These are phyloP conservation scores for Gambusia yucatana DNA, from an alignment of 2,797 vertebrate genomes.

Conservation along the genomic window DNA sequence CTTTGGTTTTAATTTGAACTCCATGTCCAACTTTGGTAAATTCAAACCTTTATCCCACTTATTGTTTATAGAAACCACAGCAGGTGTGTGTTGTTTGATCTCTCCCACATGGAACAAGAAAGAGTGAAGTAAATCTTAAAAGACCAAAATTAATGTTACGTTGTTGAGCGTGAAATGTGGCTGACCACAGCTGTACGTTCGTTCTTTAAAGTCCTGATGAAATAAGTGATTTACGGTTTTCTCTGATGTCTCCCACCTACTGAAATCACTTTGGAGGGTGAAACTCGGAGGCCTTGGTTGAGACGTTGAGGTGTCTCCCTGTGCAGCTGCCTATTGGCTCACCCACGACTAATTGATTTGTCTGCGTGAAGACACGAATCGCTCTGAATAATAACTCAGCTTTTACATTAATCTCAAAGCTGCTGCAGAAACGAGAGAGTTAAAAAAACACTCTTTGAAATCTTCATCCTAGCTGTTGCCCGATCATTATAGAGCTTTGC, in stretches of 20 bases:
- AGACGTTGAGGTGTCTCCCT: not conserved
- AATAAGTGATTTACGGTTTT: not conserved
- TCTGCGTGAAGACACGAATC: not conserved
- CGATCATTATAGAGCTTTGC: too few species aligned
- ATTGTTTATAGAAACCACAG: not conserved
- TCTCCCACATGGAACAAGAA: not conserved
- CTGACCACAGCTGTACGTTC: not conserved
- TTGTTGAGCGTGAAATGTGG: not conserved
- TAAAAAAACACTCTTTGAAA: not conserved
- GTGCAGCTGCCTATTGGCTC: not conserved
- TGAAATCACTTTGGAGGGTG: not conserved
- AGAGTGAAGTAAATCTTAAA: not conserved
- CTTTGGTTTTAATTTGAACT: not conserved
- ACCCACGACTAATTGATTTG: not conserved
- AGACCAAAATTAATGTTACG: not conserved
- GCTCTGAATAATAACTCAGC: not conserved
- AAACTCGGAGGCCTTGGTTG: not conserved
- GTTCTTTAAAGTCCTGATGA: not conserved
- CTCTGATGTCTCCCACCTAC: not conserved
- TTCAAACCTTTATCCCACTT: not conserved
- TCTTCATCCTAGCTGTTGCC: not conserved
- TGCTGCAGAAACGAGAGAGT: not conserved
- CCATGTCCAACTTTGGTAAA: not conserved
- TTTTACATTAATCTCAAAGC: not conserved
- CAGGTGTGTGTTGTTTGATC: not conserved